phyloP scores from a whole-genome alignment of 2,797 vertebrate species.

The Acestrorhynchus altus region DNA sequence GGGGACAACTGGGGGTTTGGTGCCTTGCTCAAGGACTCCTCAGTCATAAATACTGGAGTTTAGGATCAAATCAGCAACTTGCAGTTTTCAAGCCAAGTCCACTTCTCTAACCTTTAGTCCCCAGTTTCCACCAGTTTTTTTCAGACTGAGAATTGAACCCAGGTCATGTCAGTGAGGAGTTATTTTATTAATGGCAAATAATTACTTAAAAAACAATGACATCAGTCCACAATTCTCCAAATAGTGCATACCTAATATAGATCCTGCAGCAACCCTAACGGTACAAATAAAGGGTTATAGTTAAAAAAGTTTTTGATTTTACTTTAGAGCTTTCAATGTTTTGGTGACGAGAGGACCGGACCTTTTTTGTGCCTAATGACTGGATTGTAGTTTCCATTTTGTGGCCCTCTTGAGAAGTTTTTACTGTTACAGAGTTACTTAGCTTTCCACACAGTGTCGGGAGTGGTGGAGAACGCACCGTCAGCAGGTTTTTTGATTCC shows the following conservation, averaged over 20 bases:
- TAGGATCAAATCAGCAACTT: too few species aligned
- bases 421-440: constrained; percentile 33
- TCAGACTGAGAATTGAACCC: too few species aligned
- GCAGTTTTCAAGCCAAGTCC: too few species aligned
- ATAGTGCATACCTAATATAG: not conserved
- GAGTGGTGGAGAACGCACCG: constrained; percentile 62
- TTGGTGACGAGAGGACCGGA: not conserved
- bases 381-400: constrained; percentile 21
- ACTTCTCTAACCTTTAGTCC: too few species aligned
- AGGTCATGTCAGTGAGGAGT: too few species aligned
- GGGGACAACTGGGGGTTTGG: too few species aligned
- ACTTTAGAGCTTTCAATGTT: not conserved
- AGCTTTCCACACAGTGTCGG: constrained; percentile 42
- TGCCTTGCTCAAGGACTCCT: too few species aligned
- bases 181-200: too few species aligned
- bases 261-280: not conserved
- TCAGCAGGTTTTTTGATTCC: constrained; percentile 79
- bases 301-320: not conserved
- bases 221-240: too few species aligned
- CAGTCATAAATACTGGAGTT: too few species aligned
- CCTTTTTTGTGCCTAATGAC: constrained; percentile 3
- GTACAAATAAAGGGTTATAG: not conserved
- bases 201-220: too few species aligned
- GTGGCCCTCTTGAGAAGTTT: not conserved
- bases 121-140: too few species aligned